Percentiles rank a stretch among this genome's conserved stretches.
Evolutionary conservation across 2,113 vertebrate genomes (phyloP).

Genomic region (Petromus typicus): DNA sequence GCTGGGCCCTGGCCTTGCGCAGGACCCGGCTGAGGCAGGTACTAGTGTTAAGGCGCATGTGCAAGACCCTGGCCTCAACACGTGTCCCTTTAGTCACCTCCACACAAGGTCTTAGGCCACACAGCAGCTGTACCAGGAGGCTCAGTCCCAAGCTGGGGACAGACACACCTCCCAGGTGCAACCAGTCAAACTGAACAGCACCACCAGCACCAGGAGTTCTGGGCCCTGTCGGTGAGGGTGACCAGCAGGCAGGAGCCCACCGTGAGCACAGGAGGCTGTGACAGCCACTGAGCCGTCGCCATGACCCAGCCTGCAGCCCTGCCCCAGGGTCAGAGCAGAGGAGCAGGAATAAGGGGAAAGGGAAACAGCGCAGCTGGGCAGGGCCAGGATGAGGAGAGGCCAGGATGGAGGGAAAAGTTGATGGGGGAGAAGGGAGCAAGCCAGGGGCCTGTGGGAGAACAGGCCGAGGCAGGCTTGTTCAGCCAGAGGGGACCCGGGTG

Average conservation of each 20-base stretch:
- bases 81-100: not conserved
- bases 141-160: not conserved
- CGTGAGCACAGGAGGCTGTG: not conserved
- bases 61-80: accelerated
- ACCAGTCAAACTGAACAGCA: no score
- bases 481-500: not conserved
- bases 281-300: not conserved
- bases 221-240: not conserved
- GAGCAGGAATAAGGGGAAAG: not conserved
- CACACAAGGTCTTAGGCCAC: not conserved
- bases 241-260: not conserved
- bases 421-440: not conserved
- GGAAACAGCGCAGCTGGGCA: no score
- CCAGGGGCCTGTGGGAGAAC: not conserved
- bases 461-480: not conserved
- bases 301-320: not conserved
- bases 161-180: not conserved
- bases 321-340: not conserved
- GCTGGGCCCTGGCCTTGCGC: not conserved
- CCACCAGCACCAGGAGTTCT: not conserved
- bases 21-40: not conserved
- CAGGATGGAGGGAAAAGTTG: not conserved
- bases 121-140: not conserved
- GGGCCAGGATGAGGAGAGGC: no score
- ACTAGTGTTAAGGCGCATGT: not conserved